Conservation (phyloP, 1,140 invertebrate genomes). For the Aphelinus certus region DNA sequence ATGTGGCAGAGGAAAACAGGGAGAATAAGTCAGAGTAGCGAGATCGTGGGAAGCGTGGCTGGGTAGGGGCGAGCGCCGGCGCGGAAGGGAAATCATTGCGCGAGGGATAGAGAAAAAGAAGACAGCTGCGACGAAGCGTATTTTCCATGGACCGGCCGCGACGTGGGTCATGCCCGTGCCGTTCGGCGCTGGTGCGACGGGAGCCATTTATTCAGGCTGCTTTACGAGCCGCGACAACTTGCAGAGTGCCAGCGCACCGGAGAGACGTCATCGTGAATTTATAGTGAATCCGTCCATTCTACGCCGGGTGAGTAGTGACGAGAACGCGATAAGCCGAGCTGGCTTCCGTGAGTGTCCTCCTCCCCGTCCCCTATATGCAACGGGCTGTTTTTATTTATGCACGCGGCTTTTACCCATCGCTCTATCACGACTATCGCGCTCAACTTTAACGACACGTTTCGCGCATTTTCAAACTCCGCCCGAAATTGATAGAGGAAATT, state of each 20-base stretch:
- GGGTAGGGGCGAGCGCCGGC: background rate
- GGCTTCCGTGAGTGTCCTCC: too few species aligned
- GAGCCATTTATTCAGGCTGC: slow-evolving; percentile 10
- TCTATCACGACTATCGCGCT: too few species aligned
- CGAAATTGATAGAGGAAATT: too few species aligned
- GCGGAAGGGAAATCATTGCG: background rate
- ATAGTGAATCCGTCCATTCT: slow-evolving; percentile 13
- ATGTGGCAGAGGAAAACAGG: background rate
- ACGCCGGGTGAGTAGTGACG: background rate
- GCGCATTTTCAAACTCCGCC: too few species aligned
- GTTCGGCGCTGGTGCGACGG: too few species aligned
- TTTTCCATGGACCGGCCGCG: background rate
- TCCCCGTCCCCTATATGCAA: background rate
- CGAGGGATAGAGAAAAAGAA: background rate
- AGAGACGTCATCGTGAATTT: slow-evolving; percentile 20
- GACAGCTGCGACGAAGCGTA: background rate
- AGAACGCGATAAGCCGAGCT: slow-evolving; percentile 9
- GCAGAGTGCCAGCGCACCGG: background rate
- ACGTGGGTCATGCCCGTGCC: too few species aligned
- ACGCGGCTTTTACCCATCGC: background rate
- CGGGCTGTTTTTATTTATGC: background rate
- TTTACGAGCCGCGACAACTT: slow-evolving; percentile 18
- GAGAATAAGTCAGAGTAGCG: background rate
- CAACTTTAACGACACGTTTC: too few species aligned
- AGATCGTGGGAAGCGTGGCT: background rate